phyloP scores from a whole-genome alignment of 2,888 invertebrate genomes.

The Eugnorisma glareosa region DNA sequence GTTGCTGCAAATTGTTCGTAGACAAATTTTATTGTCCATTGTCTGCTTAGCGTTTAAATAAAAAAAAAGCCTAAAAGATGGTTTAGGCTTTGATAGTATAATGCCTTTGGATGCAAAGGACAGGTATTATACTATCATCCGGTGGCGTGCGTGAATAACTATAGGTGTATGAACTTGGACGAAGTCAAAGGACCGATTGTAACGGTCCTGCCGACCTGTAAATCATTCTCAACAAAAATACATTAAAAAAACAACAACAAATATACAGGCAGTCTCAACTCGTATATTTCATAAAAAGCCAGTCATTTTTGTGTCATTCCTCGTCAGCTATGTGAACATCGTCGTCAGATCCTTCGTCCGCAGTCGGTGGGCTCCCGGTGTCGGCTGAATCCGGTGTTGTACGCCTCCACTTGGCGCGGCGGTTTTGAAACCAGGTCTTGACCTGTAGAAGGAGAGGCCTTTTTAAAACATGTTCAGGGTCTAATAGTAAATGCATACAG shows the following conservation, averaged over 20 bases:
- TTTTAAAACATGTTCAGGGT: neutral
- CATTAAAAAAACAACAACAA: constrained; percentile 9
- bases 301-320: constrained; percentile 60
- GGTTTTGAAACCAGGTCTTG: constrained; percentile 95
- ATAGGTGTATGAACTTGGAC: neutral
- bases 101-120: no score
- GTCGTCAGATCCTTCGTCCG: constrained; percentile 83
- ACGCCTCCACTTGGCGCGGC: constrained; percentile 94
- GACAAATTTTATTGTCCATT: no score
- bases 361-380: constrained; percentile 84
- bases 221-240: neutral
- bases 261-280: constrained; percentile 24
- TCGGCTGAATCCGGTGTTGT: constrained; percentile 86
- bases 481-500: neutral
- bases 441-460: constrained; percentile 88
- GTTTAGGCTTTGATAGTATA: no score
- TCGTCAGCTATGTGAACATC: constrained; percentile 81
- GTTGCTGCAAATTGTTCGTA: no score
- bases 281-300: constrained; percentile 33
- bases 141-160: neutral
- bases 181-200: neutral
- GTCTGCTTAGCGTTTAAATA: no score
- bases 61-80: no score
- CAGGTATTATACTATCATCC: no score
- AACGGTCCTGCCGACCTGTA: no score